phyloP scores from a whole-genome alignment of 2,888 invertebrate species.

The Drosophila macrospina region DNA sequence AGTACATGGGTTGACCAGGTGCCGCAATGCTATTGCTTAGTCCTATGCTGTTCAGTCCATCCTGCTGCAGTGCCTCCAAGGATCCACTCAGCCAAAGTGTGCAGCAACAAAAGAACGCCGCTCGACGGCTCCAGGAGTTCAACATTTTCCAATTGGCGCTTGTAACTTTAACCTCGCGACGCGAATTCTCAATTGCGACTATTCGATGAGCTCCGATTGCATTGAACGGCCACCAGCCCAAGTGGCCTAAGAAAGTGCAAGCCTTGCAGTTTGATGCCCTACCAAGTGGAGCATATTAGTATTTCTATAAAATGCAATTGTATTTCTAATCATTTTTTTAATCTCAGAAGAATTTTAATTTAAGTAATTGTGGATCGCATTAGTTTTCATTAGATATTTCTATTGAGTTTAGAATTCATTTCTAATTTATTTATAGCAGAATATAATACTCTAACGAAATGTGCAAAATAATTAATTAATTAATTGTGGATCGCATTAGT shows the following conservation, averaged over 20 bases:
- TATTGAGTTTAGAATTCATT: no score
- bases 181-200: conserved; percentile 62
- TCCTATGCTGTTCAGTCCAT: not conserved
- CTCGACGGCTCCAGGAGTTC: conserved; percentile 30
- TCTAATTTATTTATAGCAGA: no score
- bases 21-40: conserved; percentile 36
- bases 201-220: conserved; percentile 54
- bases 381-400: no score
- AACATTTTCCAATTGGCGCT: conserved; percentile 47
- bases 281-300: not conserved
- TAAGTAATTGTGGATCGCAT: no score
- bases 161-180: conserved; percentile 63
- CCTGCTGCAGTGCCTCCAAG: conserved; percentile 6
- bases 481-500: no score
- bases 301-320: not conserved
- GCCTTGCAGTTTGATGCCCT: conserved; percentile 41
- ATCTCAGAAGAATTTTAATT: no score
- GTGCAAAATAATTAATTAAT: no score
- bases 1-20: conserved; percentile 67
- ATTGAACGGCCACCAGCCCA: conserved; percentile 33
- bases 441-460: no score
- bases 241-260: conserved; percentile 41
- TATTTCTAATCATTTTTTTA: no score
- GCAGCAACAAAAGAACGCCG: conserved; percentile 9
- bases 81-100: conserved; percentile 2